These are phyloP conservation scores for Sthenelais limicola DNA, from an alignment of 2,888 invertebrate genomes.

Conservation along the genomic window DNA sequence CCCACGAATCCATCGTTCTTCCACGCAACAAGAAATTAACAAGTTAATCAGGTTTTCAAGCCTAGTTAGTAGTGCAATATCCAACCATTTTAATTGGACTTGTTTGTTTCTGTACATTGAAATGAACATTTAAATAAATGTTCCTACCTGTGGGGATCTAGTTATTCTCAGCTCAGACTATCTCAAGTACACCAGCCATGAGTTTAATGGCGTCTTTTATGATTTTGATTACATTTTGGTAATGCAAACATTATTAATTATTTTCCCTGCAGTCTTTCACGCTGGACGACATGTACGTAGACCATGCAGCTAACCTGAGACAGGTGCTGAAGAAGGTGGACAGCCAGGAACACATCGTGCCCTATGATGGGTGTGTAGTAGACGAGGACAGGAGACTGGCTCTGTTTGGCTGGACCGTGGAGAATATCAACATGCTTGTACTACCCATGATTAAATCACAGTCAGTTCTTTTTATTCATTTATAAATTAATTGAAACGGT, in stretches of 20 bases:
- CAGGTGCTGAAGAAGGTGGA: conserved; percentile 43
- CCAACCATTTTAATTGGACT: too few relatives aligned
- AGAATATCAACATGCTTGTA: conserved; percentile 93
- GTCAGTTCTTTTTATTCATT: conserved; percentile 74
- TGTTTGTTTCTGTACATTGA: too few relatives aligned
- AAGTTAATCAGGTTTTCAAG: too few relatives aligned
- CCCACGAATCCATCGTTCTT: too few relatives aligned
- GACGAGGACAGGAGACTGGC: conserved; percentile 87
- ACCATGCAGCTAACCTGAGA: conserved; percentile 61
- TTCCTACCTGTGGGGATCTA: too few relatives aligned
- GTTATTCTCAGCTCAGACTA: too few relatives aligned
- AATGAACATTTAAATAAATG: too few relatives aligned
- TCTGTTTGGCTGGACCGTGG: conserved; percentile 94
- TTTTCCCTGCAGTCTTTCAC: conserved; percentile 74
- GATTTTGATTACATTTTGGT: too few relatives aligned
- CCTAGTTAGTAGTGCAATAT: too few relatives aligned
- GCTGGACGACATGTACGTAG: conserved; percentile 71
- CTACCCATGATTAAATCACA: conserved; percentile 96
- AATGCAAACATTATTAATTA: background rate
- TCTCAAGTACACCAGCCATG: too few relatives aligned
- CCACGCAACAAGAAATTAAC: too few relatives aligned
- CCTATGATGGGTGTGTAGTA: conserved; percentile 58
- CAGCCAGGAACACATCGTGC: conserved; percentile 49
- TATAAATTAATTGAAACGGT: background rate
- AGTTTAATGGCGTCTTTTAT: too few relatives aligned